Evolutionary conservation across 2,797 vertebrate genomes (phyloP).

Genomic region (Eupleurogrammus muticus): DNA sequence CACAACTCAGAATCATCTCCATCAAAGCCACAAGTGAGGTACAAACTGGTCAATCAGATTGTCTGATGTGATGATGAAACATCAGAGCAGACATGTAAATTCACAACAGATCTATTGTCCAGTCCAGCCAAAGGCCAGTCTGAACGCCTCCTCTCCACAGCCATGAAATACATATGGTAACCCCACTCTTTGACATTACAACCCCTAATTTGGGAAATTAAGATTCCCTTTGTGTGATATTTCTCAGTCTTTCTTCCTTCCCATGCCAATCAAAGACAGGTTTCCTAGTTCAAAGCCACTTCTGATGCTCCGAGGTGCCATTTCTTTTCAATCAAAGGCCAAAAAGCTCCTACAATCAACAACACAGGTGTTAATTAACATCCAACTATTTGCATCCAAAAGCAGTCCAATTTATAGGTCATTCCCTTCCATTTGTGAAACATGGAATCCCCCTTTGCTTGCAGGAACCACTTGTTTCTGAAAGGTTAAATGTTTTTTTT

Average conservation of each 20-base stretch:
- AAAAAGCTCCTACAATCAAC: slow-evolving; percentile 82
- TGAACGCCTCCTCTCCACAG: slow-evolving; percentile 33
- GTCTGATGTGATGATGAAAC: slow-evolving; percentile 32
- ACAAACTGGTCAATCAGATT: slow-evolving; percentile 12
- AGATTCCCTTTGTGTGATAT: slow-evolving; percentile 79
- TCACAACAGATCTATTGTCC: slow-evolving; percentile 51
- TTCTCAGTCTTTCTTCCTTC: slow-evolving; percentile 84
- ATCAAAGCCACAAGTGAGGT: not conserved
- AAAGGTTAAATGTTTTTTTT: not conserved
- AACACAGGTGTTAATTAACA: slow-evolving; percentile 88
- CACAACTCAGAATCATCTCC: not conserved
- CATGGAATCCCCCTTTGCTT: slow-evolving; percentile 46
- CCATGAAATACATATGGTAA: slow-evolving; percentile 49
- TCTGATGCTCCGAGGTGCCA: slow-evolving; percentile 77
- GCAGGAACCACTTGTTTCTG: slow-evolving; percentile 31
- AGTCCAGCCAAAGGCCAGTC: slow-evolving; percentile 61
- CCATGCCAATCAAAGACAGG: slow-evolving; percentile 80
- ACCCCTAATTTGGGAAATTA: slow-evolving; percentile 79
- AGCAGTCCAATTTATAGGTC: slow-evolving; percentile 77
- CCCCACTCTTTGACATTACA: slow-evolving; percentile 64
- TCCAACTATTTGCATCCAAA: slow-evolving; percentile 81
- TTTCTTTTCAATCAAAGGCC: slow-evolving; percentile 85
- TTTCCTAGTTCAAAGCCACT: slow-evolving; percentile 79
- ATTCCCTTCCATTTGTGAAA: slow-evolving; percentile 78
- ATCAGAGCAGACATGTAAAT: slow-evolving; percentile 69